Evolutionary conservation across 1,140 invertebrate genomes (phyloP), one percentile per base, ranked within the genome.

Genomic region (Pseudomyrmex dendroicus): DNA sequence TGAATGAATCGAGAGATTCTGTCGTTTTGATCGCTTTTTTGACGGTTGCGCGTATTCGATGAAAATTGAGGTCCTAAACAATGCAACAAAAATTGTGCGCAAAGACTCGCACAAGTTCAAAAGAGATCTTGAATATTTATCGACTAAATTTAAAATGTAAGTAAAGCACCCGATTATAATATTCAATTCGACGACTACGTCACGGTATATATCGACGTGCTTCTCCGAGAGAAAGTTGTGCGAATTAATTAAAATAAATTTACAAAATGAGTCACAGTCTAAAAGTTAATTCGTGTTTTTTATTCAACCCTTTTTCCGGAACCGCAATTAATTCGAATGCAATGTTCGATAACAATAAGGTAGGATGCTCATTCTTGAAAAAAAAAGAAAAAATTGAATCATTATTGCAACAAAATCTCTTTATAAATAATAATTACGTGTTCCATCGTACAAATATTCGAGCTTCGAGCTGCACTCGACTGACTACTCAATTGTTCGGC

Each of bases 401-500:
- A 35, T 35, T 7, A 35, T 35, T 5, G 5, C 35, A 35, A 35
- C 35, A 8, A 25, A 61, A 61, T 8, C 57, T 20, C 25, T 9
- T 8, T 9, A 2, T 13, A 4, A 20, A 57, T 12, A 72, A 13
- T 48, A 15, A 46, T 59, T 50, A 13, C 35, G 22, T 17, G 4
- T 44, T 56, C 54, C 61, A 56, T 56, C 54, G 44, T 10, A n/a
- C 15, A 46, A 57, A 78, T 54, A 46, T 20, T n/a, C 13, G 22
- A 64, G 17, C 48, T 59, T 64, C 12, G 17, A 80, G 54, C 46
- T 44, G 70, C 70, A 13, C 25, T 25, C 48, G 15, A 46, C 52
- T 22, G 15, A 46, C 52, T 22, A 20, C 44, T 80, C 54, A 70
- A 80, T 59, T 59, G 76, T 59, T 70, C 63, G 52, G 35, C 64